Percentiles rank a stretch among this genome's conserved stretches.
Conservation (phyloP, 2,113 vertebrate species). For the Petrocephalus zakoni region DNA sequence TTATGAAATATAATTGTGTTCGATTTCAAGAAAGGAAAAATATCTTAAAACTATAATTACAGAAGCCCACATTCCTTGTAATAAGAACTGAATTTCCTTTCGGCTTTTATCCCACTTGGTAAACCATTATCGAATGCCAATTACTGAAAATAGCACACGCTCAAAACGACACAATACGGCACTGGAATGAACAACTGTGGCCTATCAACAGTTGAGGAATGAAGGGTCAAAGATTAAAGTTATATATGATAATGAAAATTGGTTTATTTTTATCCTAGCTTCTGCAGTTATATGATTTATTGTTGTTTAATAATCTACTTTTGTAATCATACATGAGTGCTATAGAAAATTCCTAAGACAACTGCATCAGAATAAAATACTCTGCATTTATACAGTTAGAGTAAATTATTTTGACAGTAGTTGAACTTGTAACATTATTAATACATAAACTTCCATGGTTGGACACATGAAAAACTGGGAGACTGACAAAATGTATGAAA, state of each 20-base stretch:
- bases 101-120: background rate
- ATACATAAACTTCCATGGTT: background rate
- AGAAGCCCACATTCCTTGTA: background rate
- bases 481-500: slow-evolving; percentile 13
- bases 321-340: background rate
- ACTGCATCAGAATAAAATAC: background rate
- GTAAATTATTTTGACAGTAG: background rate
- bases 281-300: background rate
- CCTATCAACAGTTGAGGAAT: background rate
- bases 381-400: background rate
- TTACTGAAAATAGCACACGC: background rate
- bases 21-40: background rate
- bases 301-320: background rate
- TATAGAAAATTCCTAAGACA: background rate
- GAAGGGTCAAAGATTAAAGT: background rate
- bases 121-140: background rate
- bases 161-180: background rate
- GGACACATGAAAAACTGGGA: background rate
- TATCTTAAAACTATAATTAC: background rate
- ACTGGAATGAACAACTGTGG: background rate
- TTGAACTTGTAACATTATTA: background rate
- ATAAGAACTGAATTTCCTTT: background rate
- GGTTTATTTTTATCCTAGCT: background rate
- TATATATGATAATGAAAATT: background rate
- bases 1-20: background rate